A percentile compares a stretch with the other conserved stretches of the same genome.
phyloP scores from a whole-genome alignment of 2,113 vertebrate species.

The Urocolius indicus region DNA sequence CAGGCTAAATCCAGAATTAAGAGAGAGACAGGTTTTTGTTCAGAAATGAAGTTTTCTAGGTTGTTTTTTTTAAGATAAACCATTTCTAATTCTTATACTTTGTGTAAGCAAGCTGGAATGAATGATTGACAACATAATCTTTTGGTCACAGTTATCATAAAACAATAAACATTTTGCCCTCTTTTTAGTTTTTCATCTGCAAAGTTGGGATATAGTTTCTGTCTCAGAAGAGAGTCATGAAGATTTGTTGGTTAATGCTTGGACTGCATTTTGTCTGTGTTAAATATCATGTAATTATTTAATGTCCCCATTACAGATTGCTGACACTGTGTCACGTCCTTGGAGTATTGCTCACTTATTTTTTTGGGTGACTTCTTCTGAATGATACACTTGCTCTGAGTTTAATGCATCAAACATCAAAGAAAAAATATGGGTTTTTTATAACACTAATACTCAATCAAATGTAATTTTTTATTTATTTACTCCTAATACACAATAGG shows the following conservation, averaged over 20 bases:
- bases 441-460: neutral
- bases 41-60: neutral
- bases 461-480: neutral
- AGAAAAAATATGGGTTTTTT: fast-evolving
- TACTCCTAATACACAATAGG: neutral
- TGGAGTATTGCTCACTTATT: neutral
- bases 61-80: neutral
- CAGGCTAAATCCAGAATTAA: slow-evolving; percentile 21
- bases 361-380: neutral
- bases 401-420: neutral
- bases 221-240: neutral
- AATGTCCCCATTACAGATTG: neutral
- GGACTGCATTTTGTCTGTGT: neutral
- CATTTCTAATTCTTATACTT: slow-evolving; percentile 66
- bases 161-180: slow-evolving; percentile 8
- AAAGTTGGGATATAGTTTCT: neutral
- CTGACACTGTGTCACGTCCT: neutral
- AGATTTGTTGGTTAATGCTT: slow-evolving; percentile 15
- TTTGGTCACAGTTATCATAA: slow-evolving; percentile 2
- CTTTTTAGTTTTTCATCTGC: neutral
- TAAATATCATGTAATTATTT: slow-evolving; percentile 9
- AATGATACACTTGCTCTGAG: neutral
- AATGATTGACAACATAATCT: slow-evolving; percentile 51
- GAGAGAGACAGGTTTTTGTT: neutral
- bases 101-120: slow-evolving; percentile 28